Evolutionary conservation across 2,888 invertebrate species (phyloP), one percentile per base, ranked within the genome.

Genomic region (Agrochola circellaris): DNA sequence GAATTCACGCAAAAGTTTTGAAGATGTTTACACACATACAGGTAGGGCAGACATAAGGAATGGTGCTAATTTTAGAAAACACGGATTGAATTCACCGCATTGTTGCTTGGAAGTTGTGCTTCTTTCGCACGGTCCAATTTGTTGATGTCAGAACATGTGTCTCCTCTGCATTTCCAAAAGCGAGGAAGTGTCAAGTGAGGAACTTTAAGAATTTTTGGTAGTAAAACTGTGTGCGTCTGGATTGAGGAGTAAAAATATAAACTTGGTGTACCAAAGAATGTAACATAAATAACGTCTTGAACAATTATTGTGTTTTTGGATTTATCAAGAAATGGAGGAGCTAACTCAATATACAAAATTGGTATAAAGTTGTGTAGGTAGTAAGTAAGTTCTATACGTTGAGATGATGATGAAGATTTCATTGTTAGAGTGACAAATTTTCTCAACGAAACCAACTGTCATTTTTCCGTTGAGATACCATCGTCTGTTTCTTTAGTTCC

Each of bases 401-500:
- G 17, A 26, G 13, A 56, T 71, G 15, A 51, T 45, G 54, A 70
- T 5, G 2, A 70, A 26, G 9, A 64, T 62, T 56, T 54, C 38
- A 34, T 73, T 72, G 54, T 45, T 30, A 65, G 26, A 62, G 34
- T 23, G 15, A 54, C 48, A 34, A 54, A 51, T 56, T 54, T 85
- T 68, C 26, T 62, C 23, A 65, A 58, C 23, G n/a, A 64, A 71
- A 69, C 9, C 51, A 68, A 71, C 60, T 72, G 56, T 48, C 34
- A 72, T 81, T 83, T 85, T 85, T 69, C 72, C 69, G 38, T 61
- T 54, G 17, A 73, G 76, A 80, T 82, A 76, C 42, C 77, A 78
- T 85, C 80, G 73, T 69, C 60, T 73, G 77, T 78, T 84, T 85
- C 83, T 88, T 81, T 89, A 88, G 69, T 75, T 90, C 87, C 54